Percentiles rank a stretch among this genome's conserved stretches.
Evolutionary conservation across 1,140 invertebrate genomes (phyloP).

Genomic region (Eupeodes corollae): DNA sequence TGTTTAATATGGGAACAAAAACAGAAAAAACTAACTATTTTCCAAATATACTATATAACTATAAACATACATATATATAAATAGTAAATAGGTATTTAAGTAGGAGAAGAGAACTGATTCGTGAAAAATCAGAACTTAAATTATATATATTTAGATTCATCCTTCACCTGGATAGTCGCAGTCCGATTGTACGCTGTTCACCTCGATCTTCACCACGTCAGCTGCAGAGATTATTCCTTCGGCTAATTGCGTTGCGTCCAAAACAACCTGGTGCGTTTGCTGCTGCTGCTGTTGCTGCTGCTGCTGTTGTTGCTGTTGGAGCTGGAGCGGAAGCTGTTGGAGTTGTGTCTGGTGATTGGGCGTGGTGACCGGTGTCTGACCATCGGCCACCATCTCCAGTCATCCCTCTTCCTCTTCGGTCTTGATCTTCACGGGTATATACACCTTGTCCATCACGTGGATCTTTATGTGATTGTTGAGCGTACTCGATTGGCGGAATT

Average conservation of each 20-base stretch:
- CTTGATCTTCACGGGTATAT: slow-evolving; percentile 36
- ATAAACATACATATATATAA: too few relatives aligned
- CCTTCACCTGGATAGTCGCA: slow-evolving; percentile 11
- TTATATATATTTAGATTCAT: too few relatives aligned
- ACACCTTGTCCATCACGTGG: slow-evolving; percentile 37
- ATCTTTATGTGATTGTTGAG: slow-evolving; percentile 39
- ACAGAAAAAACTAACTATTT: too few relatives aligned
- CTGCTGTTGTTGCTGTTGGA: slow-evolving; percentile 3
- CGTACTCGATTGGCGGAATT: slow-evolving; percentile 36
- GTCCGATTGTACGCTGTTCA: slow-evolving; percentile 13
- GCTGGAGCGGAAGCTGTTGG: not conserved
- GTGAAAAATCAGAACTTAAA: too few relatives aligned
- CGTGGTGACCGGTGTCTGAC: not conserved
- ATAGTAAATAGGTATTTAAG: too few relatives aligned
- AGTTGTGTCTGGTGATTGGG: slow-evolving; percentile 13
- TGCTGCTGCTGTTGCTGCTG: slow-evolving; percentile 2
- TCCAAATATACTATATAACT: too few relatives aligned
- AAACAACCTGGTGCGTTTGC: slow-evolving; percentile 1
- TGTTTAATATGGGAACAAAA: too few relatives aligned
- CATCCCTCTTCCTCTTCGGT: slow-evolving; percentile 36
- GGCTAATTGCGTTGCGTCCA: too few relatives aligned
- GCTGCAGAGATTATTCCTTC: too few relatives aligned
- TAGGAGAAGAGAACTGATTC: too few relatives aligned
- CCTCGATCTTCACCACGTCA: not conserved
- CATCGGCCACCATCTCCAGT: slow-evolving; percentile 36